Base-by-base conservation (phyloP, 2,797 vertebrate species). In the Melanitta fusca region DNA sequence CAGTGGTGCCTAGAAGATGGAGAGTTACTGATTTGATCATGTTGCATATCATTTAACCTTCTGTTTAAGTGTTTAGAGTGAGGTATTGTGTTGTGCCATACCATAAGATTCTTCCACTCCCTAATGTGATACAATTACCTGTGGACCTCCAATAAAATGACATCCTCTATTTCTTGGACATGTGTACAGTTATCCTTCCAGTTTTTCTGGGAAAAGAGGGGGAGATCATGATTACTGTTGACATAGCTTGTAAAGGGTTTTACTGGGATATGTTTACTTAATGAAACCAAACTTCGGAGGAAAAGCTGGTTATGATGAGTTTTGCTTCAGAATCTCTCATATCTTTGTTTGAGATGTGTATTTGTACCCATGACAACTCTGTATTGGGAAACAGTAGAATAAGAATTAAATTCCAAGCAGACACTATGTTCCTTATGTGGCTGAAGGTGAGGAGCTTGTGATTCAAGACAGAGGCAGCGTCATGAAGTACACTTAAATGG, bases 131-230 rank as follows among this genome's bases (percentile, higher is more conserved):
- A 91, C 88, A 62, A 45, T 97, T 95, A 95, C 93, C 97, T 86
- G 58, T 96, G 96, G 96, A 96, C 95, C 96, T 97, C 96, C 90
- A 98, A 98, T 98, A 98, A 98, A 98, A 96, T 97, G 65, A 91
- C 95, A 75, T 96, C 97, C 95, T 97, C 95, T 74, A 93, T 96
- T 92, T 90, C 60, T 32, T 90, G 84, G 71, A 91, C 78, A 94
- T 36, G 92, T 69, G 88, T 97, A 80, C 62, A 70, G 77, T 97
- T 94, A 71, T 97, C 97, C 97, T 98, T 98, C 62, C 34, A 88
- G 45, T 34, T 80, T 88, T 88, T 62, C 9, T 53, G 71, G 91
- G 88, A 47, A 68, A 68, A 38, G 22, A 58, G 14, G 27, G 91
- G 49, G 34, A 54, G 79, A 27, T 80, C 2, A 6, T 66, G 25